Evolutionary conservation across 1,140 invertebrate species (phyloP).

Genomic region (Anoplophora glabripennis): DNA sequence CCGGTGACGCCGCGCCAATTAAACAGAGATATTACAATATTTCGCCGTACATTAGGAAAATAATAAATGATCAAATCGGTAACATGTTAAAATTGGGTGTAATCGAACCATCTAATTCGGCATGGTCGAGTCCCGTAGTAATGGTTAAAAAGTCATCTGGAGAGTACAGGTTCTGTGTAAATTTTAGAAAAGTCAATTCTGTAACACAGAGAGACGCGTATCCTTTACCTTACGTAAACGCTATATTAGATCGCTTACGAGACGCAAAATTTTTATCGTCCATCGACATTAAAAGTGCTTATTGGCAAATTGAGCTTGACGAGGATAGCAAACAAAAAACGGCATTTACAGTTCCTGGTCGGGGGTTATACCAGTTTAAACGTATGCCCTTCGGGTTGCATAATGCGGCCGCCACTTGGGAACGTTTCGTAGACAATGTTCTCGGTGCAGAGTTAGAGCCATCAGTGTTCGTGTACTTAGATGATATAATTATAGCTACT

Average conservation of each 20-base stretch:
- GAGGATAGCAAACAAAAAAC: neutral
- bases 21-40: neutral
- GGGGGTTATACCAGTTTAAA: constrained; percentile 41
- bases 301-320: constrained; percentile 2
- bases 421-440: constrained; percentile 39
- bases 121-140: no score
- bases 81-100: constrained; percentile 2
- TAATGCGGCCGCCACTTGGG: constrained; percentile 45
- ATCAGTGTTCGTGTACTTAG: constrained; percentile 20
- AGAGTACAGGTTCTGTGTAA: no score
- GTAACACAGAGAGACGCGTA: no score
- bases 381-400: constrained; percentile 39
- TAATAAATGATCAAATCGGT: neutral
- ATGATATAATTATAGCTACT: constrained; percentile 18
- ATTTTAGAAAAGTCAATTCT: no score
- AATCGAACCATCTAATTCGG: constrained; percentile 27
- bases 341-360: constrained; percentile 36
- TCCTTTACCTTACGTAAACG: constrained; percentile 31
- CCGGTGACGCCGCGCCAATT: neutral
- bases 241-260: constrained; percentile 38
- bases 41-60: neutral
- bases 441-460: constrained; percentile 7
- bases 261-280: constrained; percentile 2
- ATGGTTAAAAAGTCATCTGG: no score
- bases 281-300: neutral